These are phyloP conservation scores for Cryptotermes secundus DNA, from an alignment of 1,140 invertebrate species.

Conservation along the genomic window DNA sequence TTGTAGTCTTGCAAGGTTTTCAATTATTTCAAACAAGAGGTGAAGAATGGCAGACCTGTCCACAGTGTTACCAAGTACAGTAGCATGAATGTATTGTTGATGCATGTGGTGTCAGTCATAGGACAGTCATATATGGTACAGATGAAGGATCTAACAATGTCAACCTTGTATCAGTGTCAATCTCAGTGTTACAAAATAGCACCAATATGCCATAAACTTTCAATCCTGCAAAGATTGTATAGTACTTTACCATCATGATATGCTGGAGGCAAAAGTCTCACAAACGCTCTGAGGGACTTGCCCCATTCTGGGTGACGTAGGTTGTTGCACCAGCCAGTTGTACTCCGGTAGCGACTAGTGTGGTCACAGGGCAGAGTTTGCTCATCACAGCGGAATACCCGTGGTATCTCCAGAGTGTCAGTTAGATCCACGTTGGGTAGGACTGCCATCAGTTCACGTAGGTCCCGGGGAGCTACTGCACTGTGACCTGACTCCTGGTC, in stretches of 20 bases:
- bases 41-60: no score
- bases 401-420: slow-evolving; percentile 49
- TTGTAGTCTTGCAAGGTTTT: no score
- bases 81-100: no score
- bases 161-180: no score
- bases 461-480: slow-evolving; percentile 41
- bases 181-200: slow-evolving; percentile 45
- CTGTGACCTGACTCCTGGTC: slow-evolving; percentile 46
- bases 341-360: slow-evolving; percentile 55
- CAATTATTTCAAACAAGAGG: no score
- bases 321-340: slow-evolving; percentile 64
- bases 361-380: slow-evolving; percentile 59
- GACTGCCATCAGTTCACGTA: slow-evolving; percentile 49
- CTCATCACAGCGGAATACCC: slow-evolving; percentile 53
- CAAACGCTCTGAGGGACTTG: slow-evolving; percentile 52
- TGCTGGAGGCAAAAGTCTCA: slow-evolving; percentile 51
- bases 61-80: no score
- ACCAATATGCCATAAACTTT: slow-evolving; percentile 55
- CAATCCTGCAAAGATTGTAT: background rate
- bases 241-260: slow-evolving; percentile 55
- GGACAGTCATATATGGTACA: no score
- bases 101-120: no score
- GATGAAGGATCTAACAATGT: no score
- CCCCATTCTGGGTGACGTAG: slow-evolving; percentile 54
- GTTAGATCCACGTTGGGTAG: slow-evolving; percentile 52